These are phyloP conservation scores for Crotalus tigris DNA, from an alignment of 2,113 vertebrate species.

Conservation along the genomic window DNA sequence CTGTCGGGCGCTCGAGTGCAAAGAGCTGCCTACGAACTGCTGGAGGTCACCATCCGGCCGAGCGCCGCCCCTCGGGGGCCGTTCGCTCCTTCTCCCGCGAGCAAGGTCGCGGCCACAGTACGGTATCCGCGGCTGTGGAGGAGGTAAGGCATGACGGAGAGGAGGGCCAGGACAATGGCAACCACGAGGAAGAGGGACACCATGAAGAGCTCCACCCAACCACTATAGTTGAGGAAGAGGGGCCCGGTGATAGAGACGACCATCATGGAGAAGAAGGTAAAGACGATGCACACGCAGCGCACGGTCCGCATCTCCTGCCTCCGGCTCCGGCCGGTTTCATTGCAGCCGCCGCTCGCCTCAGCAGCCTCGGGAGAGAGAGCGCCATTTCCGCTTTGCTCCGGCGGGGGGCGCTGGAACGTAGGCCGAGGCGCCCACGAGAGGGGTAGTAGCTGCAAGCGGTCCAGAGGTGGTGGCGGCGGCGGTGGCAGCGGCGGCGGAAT, in stretches of 20 bases:
- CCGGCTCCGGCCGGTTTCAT: constrained; percentile 73
- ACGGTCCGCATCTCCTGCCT: constrained; percentile 86
- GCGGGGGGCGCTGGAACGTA: constrained; percentile 31
- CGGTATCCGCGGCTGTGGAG: constrained; percentile 92
- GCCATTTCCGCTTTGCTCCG: constrained; percentile 5
- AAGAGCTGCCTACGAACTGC: background rate
- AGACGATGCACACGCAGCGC: constrained; percentile 90
- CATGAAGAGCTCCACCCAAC: constrained; percentile 37
- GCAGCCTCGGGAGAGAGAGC: background rate
- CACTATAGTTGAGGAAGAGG: constrained; percentile 88
- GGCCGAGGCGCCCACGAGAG: constrained; percentile 61
- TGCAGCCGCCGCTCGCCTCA: background rate
- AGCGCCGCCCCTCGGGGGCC: background rate
- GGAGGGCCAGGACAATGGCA: constrained; percentile 89
- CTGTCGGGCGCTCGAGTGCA: background rate
- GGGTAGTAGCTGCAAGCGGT: constrained; percentile 80
- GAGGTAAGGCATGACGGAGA: constrained; percentile 90
- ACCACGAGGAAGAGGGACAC: constrained; percentile 83
- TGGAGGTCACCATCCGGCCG: background rate
- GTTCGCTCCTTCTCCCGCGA: constrained; percentile 33
- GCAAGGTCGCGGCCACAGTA: constrained; percentile 69
- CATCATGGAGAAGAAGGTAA: constrained; percentile 85
- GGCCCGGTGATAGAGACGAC: constrained; percentile 82
- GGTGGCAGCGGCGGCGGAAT: constrained; percentile 62
- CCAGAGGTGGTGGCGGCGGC: constrained; percentile 77